Conservation (phyloP, 2,113 vertebrate genomes). For the Lucifuga dentata region DNA sequence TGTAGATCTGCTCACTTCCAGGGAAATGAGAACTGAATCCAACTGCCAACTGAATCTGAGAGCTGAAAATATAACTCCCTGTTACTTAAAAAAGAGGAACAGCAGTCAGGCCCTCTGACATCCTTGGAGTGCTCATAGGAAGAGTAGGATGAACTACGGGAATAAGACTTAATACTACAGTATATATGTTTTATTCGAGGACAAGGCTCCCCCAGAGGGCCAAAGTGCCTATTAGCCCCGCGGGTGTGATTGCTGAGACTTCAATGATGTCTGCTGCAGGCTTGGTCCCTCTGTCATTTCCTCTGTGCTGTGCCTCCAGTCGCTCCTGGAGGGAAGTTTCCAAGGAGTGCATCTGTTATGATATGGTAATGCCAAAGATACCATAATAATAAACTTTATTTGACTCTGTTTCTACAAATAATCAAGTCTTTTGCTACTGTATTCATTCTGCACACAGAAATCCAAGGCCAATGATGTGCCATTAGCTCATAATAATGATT, state of each 20-base stretch:
- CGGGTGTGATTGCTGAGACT: constrained; percentile 58
- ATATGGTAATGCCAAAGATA: constrained; percentile 8
- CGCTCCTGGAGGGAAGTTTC: constrained; percentile 52
- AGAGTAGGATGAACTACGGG: constrained; percentile 23
- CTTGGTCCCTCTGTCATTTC: constrained; percentile 53
- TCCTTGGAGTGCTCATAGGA: constrained; percentile 13
- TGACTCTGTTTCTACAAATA: not conserved
- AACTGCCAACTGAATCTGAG: not conserved
- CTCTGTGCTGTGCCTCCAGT: constrained; percentile 41
- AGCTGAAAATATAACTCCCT: constrained; percentile 11
- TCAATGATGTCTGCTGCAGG: constrained; percentile 50
- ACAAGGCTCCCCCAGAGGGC: constrained; percentile 54
- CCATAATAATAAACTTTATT: constrained; percentile 10
- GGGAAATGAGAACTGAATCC: constrained; percentile 19
- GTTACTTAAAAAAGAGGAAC: constrained; percentile 15
- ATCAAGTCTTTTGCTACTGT: no score
- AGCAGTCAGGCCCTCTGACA: constrained; percentile 20
- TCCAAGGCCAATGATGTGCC: no score
- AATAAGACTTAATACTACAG: constrained; percentile 29
- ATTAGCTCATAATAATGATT: constrained; percentile 2
- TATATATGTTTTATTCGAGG: constrained; percentile 61
- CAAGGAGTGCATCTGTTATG: constrained; percentile 57
- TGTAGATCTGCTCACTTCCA: constrained; percentile 8
- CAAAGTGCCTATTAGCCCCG: constrained; percentile 64
- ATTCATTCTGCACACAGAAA: no score